These are phyloP conservation scores for Andricus grossulariae DNA, from an alignment of 1,140 invertebrate species.

Conservation along the genomic window DNA sequence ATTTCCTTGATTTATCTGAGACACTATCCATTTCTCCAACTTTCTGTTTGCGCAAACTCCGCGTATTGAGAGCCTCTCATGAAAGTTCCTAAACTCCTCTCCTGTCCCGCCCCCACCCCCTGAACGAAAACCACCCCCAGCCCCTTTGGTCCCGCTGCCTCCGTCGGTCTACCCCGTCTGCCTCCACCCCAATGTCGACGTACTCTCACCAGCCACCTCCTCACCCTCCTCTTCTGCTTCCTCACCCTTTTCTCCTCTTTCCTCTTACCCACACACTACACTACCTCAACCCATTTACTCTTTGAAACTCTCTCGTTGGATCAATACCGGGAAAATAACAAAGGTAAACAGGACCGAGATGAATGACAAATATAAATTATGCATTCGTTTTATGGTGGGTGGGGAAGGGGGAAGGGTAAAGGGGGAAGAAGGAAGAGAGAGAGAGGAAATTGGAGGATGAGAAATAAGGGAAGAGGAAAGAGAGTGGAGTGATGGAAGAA, in stretches of 20 bases:
- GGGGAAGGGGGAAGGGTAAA: slow-evolving; percentile 11
- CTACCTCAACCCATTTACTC: slow-evolving; percentile 68
- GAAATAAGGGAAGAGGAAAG: slow-evolving; percentile 35
- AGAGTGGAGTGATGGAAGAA: background rate
- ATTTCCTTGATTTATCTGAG: slow-evolving; percentile 70
- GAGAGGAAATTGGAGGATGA: slow-evolving; percentile 35
- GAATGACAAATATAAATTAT: slow-evolving; percentile 70
- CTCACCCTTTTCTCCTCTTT: slow-evolving; percentile 38
- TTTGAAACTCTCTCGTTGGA: slow-evolving; percentile 66
- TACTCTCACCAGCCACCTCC: background rate
- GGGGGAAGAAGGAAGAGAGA: slow-evolving; percentile 32
- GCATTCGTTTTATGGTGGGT: slow-evolving; percentile 55
- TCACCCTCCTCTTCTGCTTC: slow-evolving; percentile 25
- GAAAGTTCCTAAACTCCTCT: slow-evolving; percentile 66
- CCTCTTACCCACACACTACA: slow-evolving; percentile 38
- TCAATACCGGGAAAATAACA: slow-evolving; percentile 71
- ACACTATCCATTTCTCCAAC: slow-evolving; percentile 68
- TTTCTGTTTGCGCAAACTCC: slow-evolving; percentile 69
- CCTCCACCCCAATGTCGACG: background rate
- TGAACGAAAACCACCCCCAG: background rate
- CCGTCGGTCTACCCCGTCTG: slow-evolving; percentile 6
- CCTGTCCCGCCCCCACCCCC: slow-evolving; percentile 7
- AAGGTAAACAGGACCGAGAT: slow-evolving; percentile 53
- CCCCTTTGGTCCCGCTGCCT: background rate
- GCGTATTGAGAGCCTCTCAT: slow-evolving; percentile 65